Percentiles rank a stretch among this genome's conserved stretches.
These are phyloP conservation scores for Limnephilus auricula DNA, from an alignment of 2,888 invertebrate species.

Conservation along the genomic window DNA sequence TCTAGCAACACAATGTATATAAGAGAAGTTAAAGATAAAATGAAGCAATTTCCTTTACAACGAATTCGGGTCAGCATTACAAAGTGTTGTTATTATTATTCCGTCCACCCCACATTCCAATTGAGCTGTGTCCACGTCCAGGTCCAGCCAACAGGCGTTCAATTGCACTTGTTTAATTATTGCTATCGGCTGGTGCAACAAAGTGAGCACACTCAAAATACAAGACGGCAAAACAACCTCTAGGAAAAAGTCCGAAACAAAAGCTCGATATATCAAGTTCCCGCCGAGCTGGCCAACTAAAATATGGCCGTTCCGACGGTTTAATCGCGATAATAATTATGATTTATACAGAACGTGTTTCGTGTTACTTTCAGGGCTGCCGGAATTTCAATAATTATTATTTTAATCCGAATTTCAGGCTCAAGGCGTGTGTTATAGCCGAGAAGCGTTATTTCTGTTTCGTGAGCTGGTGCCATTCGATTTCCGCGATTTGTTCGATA, in stretches of 20 bases:
- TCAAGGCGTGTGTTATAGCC: background rate
- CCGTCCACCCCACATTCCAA: slow-evolving; percentile 12
- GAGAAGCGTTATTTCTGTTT: background rate
- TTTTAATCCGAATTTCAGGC: background rate
- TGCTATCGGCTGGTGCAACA: slow-evolving; percentile 48
- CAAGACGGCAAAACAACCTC: slow-evolving; percentile 41
- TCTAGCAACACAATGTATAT: too few species aligned
- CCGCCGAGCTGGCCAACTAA: slow-evolving; percentile 54
- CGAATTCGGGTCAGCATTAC: background rate
- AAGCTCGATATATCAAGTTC: slow-evolving; percentile 64
- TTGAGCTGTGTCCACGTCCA: slow-evolving; percentile 51
- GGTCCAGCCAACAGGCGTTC: slow-evolving; percentile 28
- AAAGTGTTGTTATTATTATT: background rate
- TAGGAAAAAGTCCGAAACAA: slow-evolving; percentile 57
- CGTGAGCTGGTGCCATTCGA: background rate
- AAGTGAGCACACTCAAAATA: slow-evolving; percentile 40
- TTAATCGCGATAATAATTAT: slow-evolving; percentile 67
- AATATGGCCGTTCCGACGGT: slow-evolving; percentile 64
- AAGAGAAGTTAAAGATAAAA: background rate
- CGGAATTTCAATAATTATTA: background rate
- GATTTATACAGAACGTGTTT: slow-evolving; percentile 65
- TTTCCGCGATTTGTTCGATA: background rate
- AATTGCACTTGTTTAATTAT: slow-evolving; percentile 55
- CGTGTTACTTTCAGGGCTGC: slow-evolving; percentile 46
- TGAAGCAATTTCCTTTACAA: background rate